Conservation (phyloP, 2,888 invertebrate species). For the Oligia latruncula region DNA sequence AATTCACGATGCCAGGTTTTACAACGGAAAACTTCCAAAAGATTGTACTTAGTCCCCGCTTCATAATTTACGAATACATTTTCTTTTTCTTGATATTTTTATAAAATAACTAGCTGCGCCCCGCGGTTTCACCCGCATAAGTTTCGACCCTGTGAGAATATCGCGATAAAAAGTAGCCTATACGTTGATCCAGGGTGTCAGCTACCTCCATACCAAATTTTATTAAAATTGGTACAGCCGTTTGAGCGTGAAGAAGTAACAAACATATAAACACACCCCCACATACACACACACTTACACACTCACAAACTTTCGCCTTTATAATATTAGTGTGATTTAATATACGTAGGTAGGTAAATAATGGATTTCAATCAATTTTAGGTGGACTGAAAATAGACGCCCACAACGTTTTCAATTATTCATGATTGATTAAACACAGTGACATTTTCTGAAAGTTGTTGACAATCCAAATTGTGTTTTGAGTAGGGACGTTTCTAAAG, state of each 20-base stretch:
- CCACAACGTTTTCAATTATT: slow-evolving; percentile 35
- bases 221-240: no score
- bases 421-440: slow-evolving; percentile 38
- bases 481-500: slow-evolving; percentile 17
- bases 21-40: slow-evolving; percentile 49
- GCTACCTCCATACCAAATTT: no score
- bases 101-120: background rate
- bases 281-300: no score
- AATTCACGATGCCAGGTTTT: slow-evolving; percentile 49
- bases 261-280: no score
- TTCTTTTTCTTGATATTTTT: slow-evolving; percentile 17
- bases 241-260: no score
- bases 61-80: slow-evolving; percentile 47
- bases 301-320: no score
- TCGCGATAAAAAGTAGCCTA: no score
- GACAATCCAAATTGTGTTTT: slow-evolving; percentile 33
- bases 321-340: background rate
- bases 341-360: background rate
- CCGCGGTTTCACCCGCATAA: no score
- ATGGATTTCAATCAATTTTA: slow-evolving; percentile 6
- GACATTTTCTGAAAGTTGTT: slow-evolving; percentile 29
- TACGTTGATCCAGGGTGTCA: no score
- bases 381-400: slow-evolving; percentile 10
- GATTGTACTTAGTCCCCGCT: slow-evolving; percentile 36
- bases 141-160: no score